These are phyloP conservation scores for Mimachlamys varia DNA, from an alignment of 2,888 invertebrate species.

Conservation along the genomic window DNA sequence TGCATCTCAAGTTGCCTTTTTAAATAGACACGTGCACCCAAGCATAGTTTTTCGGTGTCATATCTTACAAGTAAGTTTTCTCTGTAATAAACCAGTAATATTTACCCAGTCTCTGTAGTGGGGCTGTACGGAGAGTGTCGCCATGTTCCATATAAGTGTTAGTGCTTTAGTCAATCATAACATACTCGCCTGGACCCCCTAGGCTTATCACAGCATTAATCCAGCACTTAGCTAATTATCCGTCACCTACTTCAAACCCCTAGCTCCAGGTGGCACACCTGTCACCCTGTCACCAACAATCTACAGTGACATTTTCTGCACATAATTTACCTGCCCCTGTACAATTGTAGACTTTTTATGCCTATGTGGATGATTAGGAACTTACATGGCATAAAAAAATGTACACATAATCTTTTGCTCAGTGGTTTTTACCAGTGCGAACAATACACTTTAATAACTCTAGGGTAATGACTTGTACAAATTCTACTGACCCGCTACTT, in stretches of 20 bases:
- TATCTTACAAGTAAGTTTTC: neutral
- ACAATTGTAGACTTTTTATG: neutral
- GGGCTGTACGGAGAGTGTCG: neutral
- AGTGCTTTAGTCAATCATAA: conserved; percentile 23
- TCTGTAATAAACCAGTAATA: neutral
- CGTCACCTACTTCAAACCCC: neutral
- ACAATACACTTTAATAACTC: neutral
- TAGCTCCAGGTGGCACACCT: conserved; percentile 14
- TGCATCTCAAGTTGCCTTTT: too few species aligned
- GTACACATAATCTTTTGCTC: neutral
- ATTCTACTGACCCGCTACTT: neutral
- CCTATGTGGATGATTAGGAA: neutral
- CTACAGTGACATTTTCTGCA: neutral
- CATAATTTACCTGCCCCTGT: neutral
- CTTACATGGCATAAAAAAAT: neutral
- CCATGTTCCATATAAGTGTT: neutral
- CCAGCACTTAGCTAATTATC: conserved; percentile 15
- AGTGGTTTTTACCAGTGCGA: neutral
- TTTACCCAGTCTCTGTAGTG: conserved; percentile 5
- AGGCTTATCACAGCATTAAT: neutral
- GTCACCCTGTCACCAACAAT: neutral
- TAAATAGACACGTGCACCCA: too few species aligned
- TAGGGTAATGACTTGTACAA: neutral
- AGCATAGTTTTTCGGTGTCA: neutral
- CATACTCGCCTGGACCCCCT: neutral